Evolutionary conservation across 2,888 invertebrate genomes (phyloP), one percentile per base, ranked within the genome.

Genomic region (Drepana falcataria): DNA sequence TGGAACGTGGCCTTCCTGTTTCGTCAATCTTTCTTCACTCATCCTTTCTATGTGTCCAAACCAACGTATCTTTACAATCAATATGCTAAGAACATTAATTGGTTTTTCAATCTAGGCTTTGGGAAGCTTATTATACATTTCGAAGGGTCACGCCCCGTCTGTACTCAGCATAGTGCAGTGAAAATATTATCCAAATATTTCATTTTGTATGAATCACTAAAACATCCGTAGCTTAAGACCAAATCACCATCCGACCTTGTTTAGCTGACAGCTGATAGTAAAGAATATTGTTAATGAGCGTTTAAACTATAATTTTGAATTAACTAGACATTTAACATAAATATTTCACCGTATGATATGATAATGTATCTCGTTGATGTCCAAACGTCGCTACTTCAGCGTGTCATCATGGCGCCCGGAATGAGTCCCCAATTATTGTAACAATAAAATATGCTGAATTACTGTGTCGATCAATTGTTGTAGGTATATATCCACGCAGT

Each of bases 311-410:
- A 44, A 44, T 44, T 44, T 44, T 2, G 9, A 44, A 3, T 44
- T 9, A 44, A 44, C 44, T 44, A 44, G 44, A 9, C 9, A 9
- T 51, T 51, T 4, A 7, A 3, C 34, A 51, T 51, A 41, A 51
- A 51, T 34, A 51, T 51, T 34, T 51, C 51, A 34, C n/a, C n/a
- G n/a, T n/a, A n/a, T n/a, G n/a, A n/a, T 61, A 69, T 59, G 59
- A 61, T 60, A 60, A 66, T 69, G 63, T 63, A 66, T 58, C 61
- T 61, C 59, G 51, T 48, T 60, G 48, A 4, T 60, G 63, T 41
- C 4, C 21, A 34, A 33, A 34, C 6, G 33, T n/a, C n/a, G 33
- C 5, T 49, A 48, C 40, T 35, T 51, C 40, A 7, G 40, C 21
- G 33, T 51, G 51, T 51, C 51, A 51, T 4, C 51, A 33, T 37